These are phyloP conservation scores for Cryptophagus acutangulus DNA, from an alignment of 2,888 invertebrate species.

Conservation along the genomic window DNA sequence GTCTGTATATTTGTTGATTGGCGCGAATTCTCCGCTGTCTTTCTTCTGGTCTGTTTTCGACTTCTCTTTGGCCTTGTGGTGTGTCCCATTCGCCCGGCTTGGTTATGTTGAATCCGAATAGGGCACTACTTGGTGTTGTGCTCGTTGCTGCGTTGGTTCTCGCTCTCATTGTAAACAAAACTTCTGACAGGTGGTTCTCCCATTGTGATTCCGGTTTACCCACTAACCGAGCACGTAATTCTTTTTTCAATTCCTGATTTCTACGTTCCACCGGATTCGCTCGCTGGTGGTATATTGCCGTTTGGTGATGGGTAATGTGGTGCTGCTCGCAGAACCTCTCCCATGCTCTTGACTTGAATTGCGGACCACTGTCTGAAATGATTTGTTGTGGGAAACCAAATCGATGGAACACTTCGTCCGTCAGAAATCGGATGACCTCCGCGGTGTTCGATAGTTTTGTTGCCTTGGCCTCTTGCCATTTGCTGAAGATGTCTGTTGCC, in stretches of 20 bases:
- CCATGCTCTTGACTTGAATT: slow-evolving; percentile 5
- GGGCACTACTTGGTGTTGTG: slow-evolving; percentile 10
- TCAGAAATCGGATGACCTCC: slow-evolving; percentile 1
- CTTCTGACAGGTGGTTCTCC: slow-evolving; percentile 11
- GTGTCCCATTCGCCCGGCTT: slow-evolving; percentile 4
- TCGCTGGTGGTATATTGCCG: slow-evolving; percentile 26
- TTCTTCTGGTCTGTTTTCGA: no score
- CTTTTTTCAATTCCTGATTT: slow-evolving; percentile 29
- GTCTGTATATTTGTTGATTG: no score
- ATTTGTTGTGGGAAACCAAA: slow-evolving; percentile 12
- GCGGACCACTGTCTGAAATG: slow-evolving; percentile 16
- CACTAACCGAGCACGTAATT: slow-evolving; percentile 17
- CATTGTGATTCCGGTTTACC: slow-evolving; percentile 7
- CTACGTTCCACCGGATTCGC: slow-evolving; percentile 27
- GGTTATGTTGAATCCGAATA: slow-evolving; percentile 14
- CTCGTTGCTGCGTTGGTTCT: slow-evolving; percentile 19
- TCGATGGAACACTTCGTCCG: slow-evolving; percentile 10
- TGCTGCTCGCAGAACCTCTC: slow-evolving; percentile 10
- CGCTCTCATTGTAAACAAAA: slow-evolving; percentile 11
- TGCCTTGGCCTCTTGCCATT: no score
- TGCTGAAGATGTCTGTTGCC: no score
- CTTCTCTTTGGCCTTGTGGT: no score
- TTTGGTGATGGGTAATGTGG: slow-evolving; percentile 15
- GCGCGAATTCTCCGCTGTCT: no score
- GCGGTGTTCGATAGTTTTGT: neutral